A percentile compares a stretch with the other conserved stretches of the same genome.
These are phyloP conservation scores for Apis cerana DNA, from an alignment of 1,140 invertebrate species.

Conservation along the genomic window DNA sequence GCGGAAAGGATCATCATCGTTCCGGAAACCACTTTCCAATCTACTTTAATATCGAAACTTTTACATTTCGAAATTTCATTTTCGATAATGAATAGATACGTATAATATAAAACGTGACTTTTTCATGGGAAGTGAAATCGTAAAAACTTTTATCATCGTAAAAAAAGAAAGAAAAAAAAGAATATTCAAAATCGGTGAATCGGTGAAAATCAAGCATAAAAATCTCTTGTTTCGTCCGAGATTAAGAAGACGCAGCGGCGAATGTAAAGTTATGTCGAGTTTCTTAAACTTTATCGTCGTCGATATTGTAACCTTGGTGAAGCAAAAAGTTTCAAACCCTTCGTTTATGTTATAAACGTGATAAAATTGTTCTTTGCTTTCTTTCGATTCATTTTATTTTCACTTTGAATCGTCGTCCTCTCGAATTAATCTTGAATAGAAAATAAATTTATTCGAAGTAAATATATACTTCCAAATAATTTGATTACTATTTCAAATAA, in stretches of 20 bases:
- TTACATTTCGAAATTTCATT: neutral
- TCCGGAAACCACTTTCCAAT: neutral
- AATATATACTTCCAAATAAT: too few relatives aligned
- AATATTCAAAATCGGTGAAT: constrained; percentile 30
- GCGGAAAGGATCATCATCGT: neutral
- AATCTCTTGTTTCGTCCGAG: constrained; percentile 40
- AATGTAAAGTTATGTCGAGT: constrained; percentile 28
- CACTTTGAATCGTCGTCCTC: too few relatives aligned
- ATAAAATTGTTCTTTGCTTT: neutral
- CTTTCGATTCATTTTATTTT: neutral
- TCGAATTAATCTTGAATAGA: neutral
- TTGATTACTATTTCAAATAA: too few relatives aligned
- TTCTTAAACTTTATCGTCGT: constrained; percentile 35
- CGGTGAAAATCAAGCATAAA: neutral
- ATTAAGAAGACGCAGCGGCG: constrained; percentile 17
- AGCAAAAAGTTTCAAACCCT: constrained; percentile 6
- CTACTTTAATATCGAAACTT: neutral
- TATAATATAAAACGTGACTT: neutral
- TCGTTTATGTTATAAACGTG: neutral
- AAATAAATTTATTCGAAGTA: too few relatives aligned
- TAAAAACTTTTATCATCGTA: constrained; percentile 27
- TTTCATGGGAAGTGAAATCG: neutral
- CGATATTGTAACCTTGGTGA: constrained; percentile 4
- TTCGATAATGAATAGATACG: neutral
- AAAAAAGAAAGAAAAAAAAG: neutral